phyloP scores from a whole-genome alignment of 2,113 vertebrate species.

The Nothoprocta pentlandii region DNA sequence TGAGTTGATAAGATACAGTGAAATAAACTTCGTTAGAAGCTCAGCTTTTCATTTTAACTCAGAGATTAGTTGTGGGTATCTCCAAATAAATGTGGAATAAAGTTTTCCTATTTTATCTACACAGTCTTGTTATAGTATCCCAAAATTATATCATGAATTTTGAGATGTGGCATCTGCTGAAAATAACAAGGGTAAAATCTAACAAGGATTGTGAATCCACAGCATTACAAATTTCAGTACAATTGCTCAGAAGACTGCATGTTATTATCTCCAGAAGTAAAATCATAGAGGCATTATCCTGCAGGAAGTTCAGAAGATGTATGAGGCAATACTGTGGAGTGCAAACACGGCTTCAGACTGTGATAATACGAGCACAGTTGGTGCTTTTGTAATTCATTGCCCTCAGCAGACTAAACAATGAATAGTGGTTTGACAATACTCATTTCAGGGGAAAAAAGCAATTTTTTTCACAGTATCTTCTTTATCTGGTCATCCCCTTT shows the following conservation, averaged over 20 bases:
- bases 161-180: background rate
- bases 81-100: background rate
- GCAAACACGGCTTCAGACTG: background rate
- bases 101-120: background rate
- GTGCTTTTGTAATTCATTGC: background rate
- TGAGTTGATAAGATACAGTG: background rate
- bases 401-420: background rate
- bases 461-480: background rate
- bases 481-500: rapidly evolving
- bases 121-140: background rate
- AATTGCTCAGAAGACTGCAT: background rate
- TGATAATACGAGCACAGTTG: background rate
- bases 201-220: background rate
- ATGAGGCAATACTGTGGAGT: background rate
- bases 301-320: background rate
- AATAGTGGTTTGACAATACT: background rate
- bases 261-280: background rate
- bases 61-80: background rate
- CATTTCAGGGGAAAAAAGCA: background rate
- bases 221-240: background rate
- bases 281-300: background rate
- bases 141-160: background rate
- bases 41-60: background rate
- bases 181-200: background rate
- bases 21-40: background rate